phyloP scores from a whole-genome alignment of 2,797 vertebrate species.

The Odontamblyopus rebecca region DNA sequence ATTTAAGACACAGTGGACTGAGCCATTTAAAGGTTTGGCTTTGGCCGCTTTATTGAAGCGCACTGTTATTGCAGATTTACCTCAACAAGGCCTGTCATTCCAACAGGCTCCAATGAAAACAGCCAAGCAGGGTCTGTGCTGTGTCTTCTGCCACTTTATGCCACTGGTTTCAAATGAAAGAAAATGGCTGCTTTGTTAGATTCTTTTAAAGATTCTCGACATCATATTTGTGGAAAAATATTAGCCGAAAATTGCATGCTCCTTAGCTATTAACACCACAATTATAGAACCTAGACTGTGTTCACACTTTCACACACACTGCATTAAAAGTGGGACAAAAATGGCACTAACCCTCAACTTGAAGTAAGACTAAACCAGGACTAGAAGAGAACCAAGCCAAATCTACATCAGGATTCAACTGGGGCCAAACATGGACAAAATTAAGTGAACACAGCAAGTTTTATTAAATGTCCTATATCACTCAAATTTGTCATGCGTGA shows the following conservation, averaged over 20 bases:
- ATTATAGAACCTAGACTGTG: not conserved
- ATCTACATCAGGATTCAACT: no score
- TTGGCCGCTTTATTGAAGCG: slow-evolving; percentile 42
- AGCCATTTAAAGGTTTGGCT: slow-evolving; percentile 31
- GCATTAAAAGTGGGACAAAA: not conserved
- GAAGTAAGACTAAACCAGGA: not conserved
- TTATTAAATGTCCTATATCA: no score
- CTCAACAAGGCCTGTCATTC: slow-evolving; percentile 52
- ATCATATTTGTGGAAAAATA: not conserved
- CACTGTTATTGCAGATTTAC: slow-evolving; percentile 56
- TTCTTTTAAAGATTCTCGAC: slow-evolving; percentile 1
- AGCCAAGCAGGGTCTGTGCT: slow-evolving; percentile 23
- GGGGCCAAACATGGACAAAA: not conserved
- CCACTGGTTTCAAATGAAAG: slow-evolving; percentile 12
- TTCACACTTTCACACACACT: not conserved
- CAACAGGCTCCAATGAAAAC: slow-evolving; percentile 35
- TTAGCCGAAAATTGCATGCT: not conserved
- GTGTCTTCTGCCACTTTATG: slow-evolving; percentile 31
- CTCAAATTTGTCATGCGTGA: no score
- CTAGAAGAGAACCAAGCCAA: not conserved
- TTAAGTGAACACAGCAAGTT: no score
- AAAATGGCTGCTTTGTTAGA: slow-evolving; percentile 17
- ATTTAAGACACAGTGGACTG: slow-evolving; percentile 61
- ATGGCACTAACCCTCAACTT: not conserved
- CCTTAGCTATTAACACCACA: not conserved